phyloP scores from a whole-genome alignment of 2,113 vertebrate genomes.

The Motacilla alba region DNA sequence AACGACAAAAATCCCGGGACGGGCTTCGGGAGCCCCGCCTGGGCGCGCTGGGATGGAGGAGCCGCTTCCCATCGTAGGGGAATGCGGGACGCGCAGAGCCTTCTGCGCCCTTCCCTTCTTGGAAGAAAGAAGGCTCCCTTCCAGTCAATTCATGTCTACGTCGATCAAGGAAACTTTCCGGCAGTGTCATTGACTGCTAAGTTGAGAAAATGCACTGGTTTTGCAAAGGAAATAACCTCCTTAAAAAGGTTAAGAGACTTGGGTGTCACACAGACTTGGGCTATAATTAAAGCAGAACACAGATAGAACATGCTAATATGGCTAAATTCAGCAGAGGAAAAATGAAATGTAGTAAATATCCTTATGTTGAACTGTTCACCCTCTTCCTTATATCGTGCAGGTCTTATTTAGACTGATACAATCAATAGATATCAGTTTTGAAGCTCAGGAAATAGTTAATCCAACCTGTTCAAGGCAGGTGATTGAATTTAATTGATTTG shows the following conservation, averaged over 20 bases:
- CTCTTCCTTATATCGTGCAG: neutral
- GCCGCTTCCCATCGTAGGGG: neutral
- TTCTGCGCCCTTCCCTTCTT: neutral
- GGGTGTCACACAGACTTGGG: neutral
- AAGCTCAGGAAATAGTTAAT: neutral
- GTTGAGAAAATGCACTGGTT: neutral
- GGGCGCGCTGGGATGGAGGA: neutral
- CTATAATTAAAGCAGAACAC: neutral
- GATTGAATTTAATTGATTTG: neutral
- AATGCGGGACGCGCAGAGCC: fast-evolving
- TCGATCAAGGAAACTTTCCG: neutral
- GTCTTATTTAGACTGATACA: neutral
- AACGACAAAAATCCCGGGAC: neutral
- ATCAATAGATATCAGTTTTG: neutral
- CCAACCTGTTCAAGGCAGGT: neutral
- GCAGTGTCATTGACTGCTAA: fast-evolving
- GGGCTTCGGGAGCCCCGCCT: neutral
- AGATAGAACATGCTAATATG: neutral
- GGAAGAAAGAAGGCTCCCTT: neutral
- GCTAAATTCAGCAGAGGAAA: neutral
- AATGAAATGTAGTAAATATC: neutral
- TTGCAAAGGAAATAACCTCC: neutral
- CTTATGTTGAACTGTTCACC: neutral
- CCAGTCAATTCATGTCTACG: fast-evolving
- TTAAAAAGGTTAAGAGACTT: neutral